Base-by-base conservation (phyloP, 2,113 vertebrate genomes). In the Psilopsiagon aymara region DNA sequence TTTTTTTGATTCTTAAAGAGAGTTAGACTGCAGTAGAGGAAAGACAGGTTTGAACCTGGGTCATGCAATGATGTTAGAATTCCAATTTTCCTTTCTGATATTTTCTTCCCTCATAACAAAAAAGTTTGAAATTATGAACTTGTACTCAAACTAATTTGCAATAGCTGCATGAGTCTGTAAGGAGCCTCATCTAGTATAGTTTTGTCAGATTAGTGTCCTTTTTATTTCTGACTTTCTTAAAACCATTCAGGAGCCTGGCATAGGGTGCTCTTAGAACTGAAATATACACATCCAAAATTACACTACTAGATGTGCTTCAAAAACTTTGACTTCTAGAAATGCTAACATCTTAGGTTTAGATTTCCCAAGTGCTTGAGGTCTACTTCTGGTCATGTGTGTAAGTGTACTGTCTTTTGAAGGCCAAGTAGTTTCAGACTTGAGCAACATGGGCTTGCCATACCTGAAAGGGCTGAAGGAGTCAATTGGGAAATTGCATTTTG, bases 271-370 rank as follows among this genome's bases (percentile, higher is more conserved):
- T 63, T 47, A 46, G 37, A 63, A 57, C 11, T 53, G 37, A 77
- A 29, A 49, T 39, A 4, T 11, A 16, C 37, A 8, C 2, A 44
- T 62, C 7, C 28, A 57, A 47, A 86, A 39, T 39, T 66, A 19
- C 3, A 13, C 6, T 35, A 63, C 12, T 27, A 53, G 5, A 31
- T 28, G 15, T 6, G 21, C 5, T 29, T 77, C 17, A 64, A 87
- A 75, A 20, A 87, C 52, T 17, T 52, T 2, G 0, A 0, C 11
- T 60, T 79, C n/a, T 73, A 60, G 31, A 76, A 53, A 27, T 0
- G 0, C 2, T 35, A 71, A 2, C 13, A 68, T 71, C 31, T 71
- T 75, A 16, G 8, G 5, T 60, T 47, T 66, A 69, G 9, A 39
- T 57, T 90, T 90, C 33, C 18, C 35, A 69, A 53, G 21, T 27